These are phyloP conservation scores for Drosophila fuyamai DNA, from an alignment of 1,140 invertebrate genomes.

Conservation along the genomic window DNA sequence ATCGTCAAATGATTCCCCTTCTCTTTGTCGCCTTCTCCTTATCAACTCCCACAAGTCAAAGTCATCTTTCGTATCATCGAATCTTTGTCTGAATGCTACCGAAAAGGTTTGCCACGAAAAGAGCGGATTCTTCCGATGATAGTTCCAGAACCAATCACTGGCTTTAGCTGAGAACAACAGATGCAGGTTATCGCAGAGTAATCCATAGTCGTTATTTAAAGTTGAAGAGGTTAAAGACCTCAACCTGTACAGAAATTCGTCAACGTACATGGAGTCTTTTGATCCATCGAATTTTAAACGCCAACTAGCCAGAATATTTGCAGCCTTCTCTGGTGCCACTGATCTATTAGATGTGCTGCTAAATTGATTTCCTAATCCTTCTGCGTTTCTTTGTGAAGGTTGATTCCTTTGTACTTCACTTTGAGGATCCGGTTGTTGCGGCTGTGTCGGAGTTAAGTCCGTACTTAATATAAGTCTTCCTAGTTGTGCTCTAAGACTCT, in stretches of 20 bases:
- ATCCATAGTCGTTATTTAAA: conserved; percentile 5
- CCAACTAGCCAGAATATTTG: conserved; percentile 9
- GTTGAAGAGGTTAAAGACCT: conserved; percentile 9
- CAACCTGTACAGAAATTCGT: conserved; percentile 16
- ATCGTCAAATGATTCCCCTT: conserved; percentile 19
- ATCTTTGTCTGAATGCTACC: conserved; percentile 11
- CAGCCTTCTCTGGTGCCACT: conserved; percentile 6
- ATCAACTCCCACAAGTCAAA: conserved; percentile 21
- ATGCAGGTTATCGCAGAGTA: conserved; percentile 13
- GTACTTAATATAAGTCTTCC: neutral
- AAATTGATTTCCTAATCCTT: conserved; percentile 1
- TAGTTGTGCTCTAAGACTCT: conserved; percentile 2
- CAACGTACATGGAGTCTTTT: conserved; percentile 13
- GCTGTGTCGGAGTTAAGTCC: neutral
- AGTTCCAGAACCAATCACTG: conserved; percentile 20
- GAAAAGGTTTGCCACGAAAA: conserved; percentile 12
- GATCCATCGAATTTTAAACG: conserved; percentile 16
- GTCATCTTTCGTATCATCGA: conserved; percentile 13
- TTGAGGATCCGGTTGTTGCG: conserved; percentile 2
- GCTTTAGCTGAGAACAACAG: conserved; percentile 13
- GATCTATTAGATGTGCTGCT: neutral
- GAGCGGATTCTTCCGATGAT: conserved; percentile 11
- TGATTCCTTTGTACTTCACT: neutral
- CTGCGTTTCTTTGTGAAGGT: neutral
- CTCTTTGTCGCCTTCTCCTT: conserved; percentile 13